Evolutionary conservation across 2,113 vertebrate species (phyloP), one percentile per base, ranked within the genome.

Genomic region (Cervus canadensis): DNA sequence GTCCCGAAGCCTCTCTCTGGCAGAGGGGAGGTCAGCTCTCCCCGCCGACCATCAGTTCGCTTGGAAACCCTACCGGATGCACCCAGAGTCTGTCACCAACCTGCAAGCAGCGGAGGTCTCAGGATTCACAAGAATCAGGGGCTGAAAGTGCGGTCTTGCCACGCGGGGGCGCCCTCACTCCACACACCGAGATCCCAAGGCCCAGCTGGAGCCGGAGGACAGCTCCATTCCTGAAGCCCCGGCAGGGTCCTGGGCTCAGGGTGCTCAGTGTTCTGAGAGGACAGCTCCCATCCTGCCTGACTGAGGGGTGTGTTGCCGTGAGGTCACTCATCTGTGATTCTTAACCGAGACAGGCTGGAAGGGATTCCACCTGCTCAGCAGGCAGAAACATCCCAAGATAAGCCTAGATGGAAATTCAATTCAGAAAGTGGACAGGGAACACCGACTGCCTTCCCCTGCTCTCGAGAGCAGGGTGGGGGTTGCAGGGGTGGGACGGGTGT

Each of bases 151-250:
- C n/a, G 1, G 1, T 60, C 21, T 91, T 89, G 83, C 95, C 96
- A 97, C 96, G 54, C 0, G 90, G 60, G 96, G 94, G 93, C 88
- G 1, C 59, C 64, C 76, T 95, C 52, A 43, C 28, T 33, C 33
- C 91, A 96, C 43, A 85, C 36, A 92, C 25, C 48, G 86, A 62
- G 23, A 89, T 83, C 52, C 52, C 57, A 5, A 19, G 74, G 48
- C 36, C 54, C 17, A 14, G 56, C 50, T 17, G 48, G 79, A 67
- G 7, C 2, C 0, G 15, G 15, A 64, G 30, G 21, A 45, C 40
- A 2, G 50, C 0, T 21, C 30, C 4, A 0, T 11, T 52, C 40
- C 36, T 9, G 9, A 54, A 13, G 45, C 6, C 23, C 19, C 10
- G 0, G 1, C 0, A 6, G n/a, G 56, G 45, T 48, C 12, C 2